Base-by-base conservation (phyloP, 1,140 invertebrate species). In the Hyles vespertilio region DNA sequence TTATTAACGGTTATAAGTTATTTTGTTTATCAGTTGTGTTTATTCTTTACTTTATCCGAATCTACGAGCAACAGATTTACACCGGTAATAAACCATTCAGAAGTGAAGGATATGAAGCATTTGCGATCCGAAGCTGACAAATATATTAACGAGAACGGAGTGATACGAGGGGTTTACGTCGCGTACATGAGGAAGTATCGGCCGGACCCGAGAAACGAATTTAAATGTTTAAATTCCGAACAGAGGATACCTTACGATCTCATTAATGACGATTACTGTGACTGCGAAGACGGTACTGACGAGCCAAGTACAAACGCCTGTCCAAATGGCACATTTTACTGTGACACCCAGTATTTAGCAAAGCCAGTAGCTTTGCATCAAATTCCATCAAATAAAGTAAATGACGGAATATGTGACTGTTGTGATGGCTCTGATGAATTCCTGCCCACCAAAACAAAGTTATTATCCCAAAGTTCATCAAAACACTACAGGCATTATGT, bases 201-300 rank as follows among this genome's bases (percentile, higher is more conserved):
- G 49, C 81, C 84, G 6, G 68, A 80, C 67, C 46, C 56, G 5
- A 77, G 79, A 1, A 77, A 78, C 47, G 68, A 81, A 58, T 88
- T 88, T 59, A 79, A 74, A 59, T 88, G 85, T 69, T 69, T 72
- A 51, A 79, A 67, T 45, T 72, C 75, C 2, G 67, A 80, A 22
- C 72, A 81, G 56, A 61, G 52, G 9, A 80, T 89, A 54, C 73
- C 81, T 3, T 87, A 73, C 89, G 84, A 92, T 6, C 92, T 92
- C 80, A 90, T 98, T 3, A 99, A 99, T 80, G 97, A 99, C 89
- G 94, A 99, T 84, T 99, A 96, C 77, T 99, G 97, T 90, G 97
- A 99, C 86, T 99, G 97, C 89, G 73, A 81, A 11, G 95, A 96
- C 89, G 96, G 96, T 22, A 94, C 93, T 61, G 97, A 98, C 87